Evolutionary conservation across 2,113 vertebrate genomes (phyloP).

Genomic region (Hyperoodon ampullatus): DNA sequence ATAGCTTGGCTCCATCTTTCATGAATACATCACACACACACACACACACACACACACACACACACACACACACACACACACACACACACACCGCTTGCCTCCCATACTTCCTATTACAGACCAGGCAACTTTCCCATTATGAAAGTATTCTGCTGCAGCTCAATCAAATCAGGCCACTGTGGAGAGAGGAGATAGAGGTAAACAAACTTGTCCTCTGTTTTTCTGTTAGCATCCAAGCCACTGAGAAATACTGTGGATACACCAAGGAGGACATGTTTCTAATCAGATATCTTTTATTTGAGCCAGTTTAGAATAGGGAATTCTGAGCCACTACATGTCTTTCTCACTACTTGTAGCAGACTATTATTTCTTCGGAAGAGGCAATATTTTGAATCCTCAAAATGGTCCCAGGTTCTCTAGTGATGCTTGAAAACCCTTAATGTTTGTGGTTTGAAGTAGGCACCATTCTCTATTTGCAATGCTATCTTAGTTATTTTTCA

Average conservation of each 20-base stretch:
- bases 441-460: background rate
- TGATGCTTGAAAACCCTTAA: background rate
- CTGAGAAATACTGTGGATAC: background rate
- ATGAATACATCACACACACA: background rate
- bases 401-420: background rate
- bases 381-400: background rate
- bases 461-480: background rate
- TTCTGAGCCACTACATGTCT: background rate
- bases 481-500: background rate
- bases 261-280: background rate
- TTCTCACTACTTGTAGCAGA: background rate
- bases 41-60: too few relatives aligned
- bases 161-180: background rate
- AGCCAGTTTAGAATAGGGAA: background rate
- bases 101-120: background rate
- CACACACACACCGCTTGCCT: background rate
- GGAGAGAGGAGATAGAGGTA: background rate
- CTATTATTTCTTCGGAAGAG: background rate
- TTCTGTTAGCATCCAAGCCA: background rate
- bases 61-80: too few relatives aligned
- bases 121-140: background rate
- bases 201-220: background rate
- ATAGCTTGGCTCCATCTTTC: too few relatives aligned
- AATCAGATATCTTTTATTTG: background rate
- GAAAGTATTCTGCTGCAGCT: background rate